Base-by-base conservation (phyloP, 2,113 vertebrate genomes). In the Mustela nigripes region DNA sequence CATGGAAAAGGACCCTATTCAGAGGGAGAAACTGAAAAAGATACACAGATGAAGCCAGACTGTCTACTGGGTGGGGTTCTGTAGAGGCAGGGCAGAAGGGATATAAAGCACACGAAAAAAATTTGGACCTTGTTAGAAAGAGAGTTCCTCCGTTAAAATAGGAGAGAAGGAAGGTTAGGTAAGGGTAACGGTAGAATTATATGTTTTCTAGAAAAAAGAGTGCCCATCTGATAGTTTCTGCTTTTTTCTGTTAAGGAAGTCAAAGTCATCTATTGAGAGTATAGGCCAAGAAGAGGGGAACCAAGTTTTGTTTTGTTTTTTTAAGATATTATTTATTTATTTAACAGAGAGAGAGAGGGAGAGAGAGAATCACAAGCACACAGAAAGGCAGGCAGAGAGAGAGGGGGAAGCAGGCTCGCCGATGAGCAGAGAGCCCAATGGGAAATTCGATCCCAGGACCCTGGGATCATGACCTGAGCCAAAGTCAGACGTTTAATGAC, bases 191-290 rank as follows among this genome's bases (percentile, higher is more conserved):
- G 45, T 18, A 74, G 11, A 48, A 12, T 22, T 74, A 11, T 26
- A 65, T 8, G 58, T 67, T 87, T 94, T 33, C 24, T 60, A 78
- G 48, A 71, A 65, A 95, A 95, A 89, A 56, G 78, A 84, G 42
- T 82, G 36, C 31, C 33, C 45, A 42, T 36, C 15, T 36, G 50
- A 67, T 50, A 5, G 31, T 85, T 91, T 53, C 58, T 87, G 2
- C n/a, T 85, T 89, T 89, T 80, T n/a, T 87, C n/a, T 80, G 24
- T 21, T 12, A 63, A 85, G 36, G 60, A 83, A 22, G 42, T 31
- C 18, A 73, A 84, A 12, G 9, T 71, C 63, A 80, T 80, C 63
- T 48, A 31, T 48, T 19, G 31, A 63, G 86, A 65, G 56, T 45
- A 11, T 42, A 22, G 71, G 42, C 4, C 31, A 69, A 81, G 73